phyloP scores from a whole-genome alignment of 1,140 invertebrate species.

The Neodiprion virginianus region DNA sequence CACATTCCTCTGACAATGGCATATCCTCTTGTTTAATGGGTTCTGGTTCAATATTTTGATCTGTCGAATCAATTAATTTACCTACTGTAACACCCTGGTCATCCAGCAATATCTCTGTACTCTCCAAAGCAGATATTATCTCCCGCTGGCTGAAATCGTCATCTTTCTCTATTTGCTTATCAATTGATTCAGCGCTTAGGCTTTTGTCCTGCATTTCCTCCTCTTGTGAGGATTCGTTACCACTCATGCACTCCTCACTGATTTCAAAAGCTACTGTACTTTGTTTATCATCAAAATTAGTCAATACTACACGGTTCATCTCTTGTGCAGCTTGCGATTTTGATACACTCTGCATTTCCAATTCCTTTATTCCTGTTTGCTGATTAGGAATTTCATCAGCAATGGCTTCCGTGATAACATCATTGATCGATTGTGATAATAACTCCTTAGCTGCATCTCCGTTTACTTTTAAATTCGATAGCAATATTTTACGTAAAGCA shows the following conservation, averaged over 20 bases:
- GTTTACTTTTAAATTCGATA: slow-evolving; percentile 18
- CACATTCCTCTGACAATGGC: slow-evolving; percentile 18
- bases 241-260: neutral
- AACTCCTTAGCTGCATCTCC: slow-evolving; percentile 17
- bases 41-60: neutral
- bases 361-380: slow-evolving; percentile 12
- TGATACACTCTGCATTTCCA: neutral
- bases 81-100: neutral
- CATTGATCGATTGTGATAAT: slow-evolving; percentile 24
- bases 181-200: too few species aligned
- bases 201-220: neutral
- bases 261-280: neutral
- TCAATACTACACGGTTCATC: neutral
- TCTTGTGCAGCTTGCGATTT: neutral
- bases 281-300: neutral
- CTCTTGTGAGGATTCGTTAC: neutral
- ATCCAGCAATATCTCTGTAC: neutral
- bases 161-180: neutral
- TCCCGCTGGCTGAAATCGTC: neutral
- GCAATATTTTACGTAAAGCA: slow-evolving; percentile 38
- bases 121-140: neutral
- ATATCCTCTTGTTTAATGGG: slow-evolving; percentile 8
- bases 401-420: slow-evolving; percentile 27
- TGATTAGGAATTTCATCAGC: slow-evolving; percentile 18
- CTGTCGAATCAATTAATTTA: neutral